Evolutionary conservation across 2,113 vertebrate genomes (phyloP).

Genomic region (Triplophysa tibetana): DNA sequence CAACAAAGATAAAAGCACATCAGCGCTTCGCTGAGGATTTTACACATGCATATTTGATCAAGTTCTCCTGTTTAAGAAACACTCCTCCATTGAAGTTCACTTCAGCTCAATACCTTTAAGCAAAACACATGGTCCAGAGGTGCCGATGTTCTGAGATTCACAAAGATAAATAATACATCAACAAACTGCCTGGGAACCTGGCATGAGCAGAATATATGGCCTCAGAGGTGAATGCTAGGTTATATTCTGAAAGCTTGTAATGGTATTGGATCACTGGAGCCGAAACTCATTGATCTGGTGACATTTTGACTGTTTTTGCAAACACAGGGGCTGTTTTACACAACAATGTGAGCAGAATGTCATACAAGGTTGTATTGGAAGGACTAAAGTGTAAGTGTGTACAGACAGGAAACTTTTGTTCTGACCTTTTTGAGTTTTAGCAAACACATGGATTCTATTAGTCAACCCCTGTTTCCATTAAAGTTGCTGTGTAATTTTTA

Average conservation of each 20-base stretch:
- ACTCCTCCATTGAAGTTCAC: neutral
- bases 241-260: slow-evolving; percentile 8
- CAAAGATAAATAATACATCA: slow-evolving; percentile 26
- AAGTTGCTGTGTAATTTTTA: too few relatives aligned
- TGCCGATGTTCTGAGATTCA: slow-evolving; percentile 15
- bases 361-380: slow-evolving; percentile 20
- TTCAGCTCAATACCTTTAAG: slow-evolving; percentile 29
- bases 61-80: slow-evolving; percentile 11
- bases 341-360: neutral
- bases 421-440: too few relatives aligned
- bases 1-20: slow-evolving; percentile 17
- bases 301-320: slow-evolving; percentile 17
- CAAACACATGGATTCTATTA: too few relatives aligned
- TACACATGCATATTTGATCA: slow-evolving; percentile 42
- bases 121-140: slow-evolving; percentile 7
- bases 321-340: slow-evolving; percentile 2
- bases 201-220: slow-evolving; percentile 1
- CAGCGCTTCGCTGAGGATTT: slow-evolving; percentile 34
- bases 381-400: neutral
- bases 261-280: neutral
- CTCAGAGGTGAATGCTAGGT: neutral
- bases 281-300: slow-evolving; percentile 9
- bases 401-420: too few relatives aligned
- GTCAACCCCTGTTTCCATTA: too few relatives aligned
- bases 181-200: neutral